Conservation (phyloP, 2,888 invertebrate genomes). For the Drosophila imparisetae region DNA sequence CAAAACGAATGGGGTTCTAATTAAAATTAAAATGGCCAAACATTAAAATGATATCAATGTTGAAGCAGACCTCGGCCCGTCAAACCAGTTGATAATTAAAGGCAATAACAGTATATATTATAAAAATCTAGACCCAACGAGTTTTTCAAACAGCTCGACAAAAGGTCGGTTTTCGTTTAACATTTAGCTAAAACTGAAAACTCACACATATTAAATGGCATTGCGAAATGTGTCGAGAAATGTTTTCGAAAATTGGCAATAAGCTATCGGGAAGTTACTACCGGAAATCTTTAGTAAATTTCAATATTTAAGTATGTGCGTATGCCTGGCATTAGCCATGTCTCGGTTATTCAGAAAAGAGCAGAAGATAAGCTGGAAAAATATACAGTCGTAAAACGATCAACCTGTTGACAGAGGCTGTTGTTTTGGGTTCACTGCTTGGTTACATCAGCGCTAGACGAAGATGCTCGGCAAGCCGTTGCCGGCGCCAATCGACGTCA, state of each 20-base stretch:
- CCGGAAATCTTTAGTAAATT: conserved; percentile 39
- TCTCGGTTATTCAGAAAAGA: conserved; percentile 16
- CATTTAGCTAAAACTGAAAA: neutral
- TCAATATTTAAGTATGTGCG: conserved; percentile 26
- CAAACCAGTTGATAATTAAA: conserved; percentile 74
- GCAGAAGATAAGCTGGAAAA: conserved; percentile 36
- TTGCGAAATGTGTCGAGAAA: conserved; percentile 5
- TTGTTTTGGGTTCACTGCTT: conserved; percentile 9
- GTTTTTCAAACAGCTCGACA: conserved; percentile 33
- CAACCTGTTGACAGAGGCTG: conserved; percentile 52
- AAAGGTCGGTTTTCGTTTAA: conserved; percentile 19
- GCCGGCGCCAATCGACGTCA: conserved; percentile 44
- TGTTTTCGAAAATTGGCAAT: conserved; percentile 12
- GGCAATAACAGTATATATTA: conserved; percentile 51
- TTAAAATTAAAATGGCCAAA: conserved; percentile 49
- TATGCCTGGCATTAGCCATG: neutral
- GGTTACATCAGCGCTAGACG: conserved; percentile 65
- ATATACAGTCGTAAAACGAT: conserved; percentile 19
- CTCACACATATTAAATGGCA: neutral
- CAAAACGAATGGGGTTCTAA: conserved; percentile 20
- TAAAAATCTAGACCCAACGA: conserved; percentile 51
- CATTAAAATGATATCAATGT: conserved; percentile 45
- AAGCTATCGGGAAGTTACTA: conserved; percentile 19
- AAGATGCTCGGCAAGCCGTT: conserved; percentile 58
- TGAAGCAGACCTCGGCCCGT: conserved; percentile 61